Percentiles rank a stretch among this genome's conserved stretches.
These are phyloP conservation scores for Papilio glaucus DNA, from an alignment of 1,140 invertebrate species.

Conservation along the genomic window DNA sequence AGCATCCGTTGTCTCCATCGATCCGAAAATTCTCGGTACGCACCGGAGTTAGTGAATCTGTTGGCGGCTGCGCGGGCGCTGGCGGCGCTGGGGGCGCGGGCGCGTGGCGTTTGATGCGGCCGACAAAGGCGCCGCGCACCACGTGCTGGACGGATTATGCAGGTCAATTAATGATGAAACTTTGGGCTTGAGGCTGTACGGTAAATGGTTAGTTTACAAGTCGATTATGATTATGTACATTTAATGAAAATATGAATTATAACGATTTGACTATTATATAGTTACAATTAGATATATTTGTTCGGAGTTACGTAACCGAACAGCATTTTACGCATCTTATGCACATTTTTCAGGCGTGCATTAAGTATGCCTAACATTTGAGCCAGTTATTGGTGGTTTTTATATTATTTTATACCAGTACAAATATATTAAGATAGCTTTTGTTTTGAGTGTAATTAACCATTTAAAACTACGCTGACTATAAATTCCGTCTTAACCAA, in stretches of 20 bases:
- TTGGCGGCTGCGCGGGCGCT: conserved; percentile 10
- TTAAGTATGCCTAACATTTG: too few relatives aligned
- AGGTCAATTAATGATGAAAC: conserved; percentile 24
- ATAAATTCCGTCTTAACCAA: too few relatives aligned
- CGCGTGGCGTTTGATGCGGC: conserved; percentile 59
- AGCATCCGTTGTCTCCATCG: conserved; percentile 34
- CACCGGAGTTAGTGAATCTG: not conserved
- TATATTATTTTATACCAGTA: too few relatives aligned
- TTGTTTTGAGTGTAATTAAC: too few relatives aligned
- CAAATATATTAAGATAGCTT: too few relatives aligned
- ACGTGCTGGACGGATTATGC: conserved; percentile 49
- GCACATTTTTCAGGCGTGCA: too few relatives aligned
- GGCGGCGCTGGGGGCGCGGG: conserved; percentile 39
- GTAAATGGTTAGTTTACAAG: not conserved
- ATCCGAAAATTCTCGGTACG: conserved; percentile 36
- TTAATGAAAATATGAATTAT: not conserved
- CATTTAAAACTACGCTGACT: too few relatives aligned
- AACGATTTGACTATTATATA: not conserved
- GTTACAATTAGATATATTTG: too few relatives aligned
- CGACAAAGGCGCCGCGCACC: conserved; percentile 65
- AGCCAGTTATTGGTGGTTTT: too few relatives aligned
- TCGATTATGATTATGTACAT: too few relatives aligned
- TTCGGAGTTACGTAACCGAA: too few relatives aligned
- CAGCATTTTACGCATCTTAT: too few relatives aligned
- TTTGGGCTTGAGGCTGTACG: conserved; percentile 20